These are phyloP conservation scores for Asarcornis scutulata DNA, from an alignment of 2,113 vertebrate species.

Conservation along the genomic window DNA sequence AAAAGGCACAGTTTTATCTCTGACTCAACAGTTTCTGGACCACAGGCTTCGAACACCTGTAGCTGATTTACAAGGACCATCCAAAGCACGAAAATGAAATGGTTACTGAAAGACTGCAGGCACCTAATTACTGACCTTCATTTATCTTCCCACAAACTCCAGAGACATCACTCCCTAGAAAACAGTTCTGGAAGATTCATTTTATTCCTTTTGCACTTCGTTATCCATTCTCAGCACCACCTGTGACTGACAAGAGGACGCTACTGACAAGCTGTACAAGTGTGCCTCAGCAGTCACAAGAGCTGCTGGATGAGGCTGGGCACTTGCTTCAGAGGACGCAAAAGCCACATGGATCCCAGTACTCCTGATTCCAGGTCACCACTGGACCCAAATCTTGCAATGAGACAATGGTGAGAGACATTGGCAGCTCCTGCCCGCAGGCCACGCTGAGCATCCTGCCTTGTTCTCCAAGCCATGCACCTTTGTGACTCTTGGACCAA, in stretches of 20 bases:
- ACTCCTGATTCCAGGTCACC: neutral
- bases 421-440: fast-evolving
- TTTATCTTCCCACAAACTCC: neutral
- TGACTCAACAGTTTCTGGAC: neutral
- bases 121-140: neutral
- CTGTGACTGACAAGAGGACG: neutral
- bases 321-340: neutral
- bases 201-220: neutral
- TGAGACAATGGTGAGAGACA: neutral
- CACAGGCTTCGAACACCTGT: neutral
- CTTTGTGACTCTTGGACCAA: neutral
- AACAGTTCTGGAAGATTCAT: neutral
- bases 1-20: neutral
- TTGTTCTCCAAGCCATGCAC: neutral
- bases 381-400: fast-evolving
- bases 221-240: no score
- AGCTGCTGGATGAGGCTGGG: neutral
- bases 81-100: neutral
- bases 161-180: neutral
- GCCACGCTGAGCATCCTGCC: fast-evolving
- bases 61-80: neutral
- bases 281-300: fast-evolving
- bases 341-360: neutral
- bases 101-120: neutral
- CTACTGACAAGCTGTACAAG: neutral